Conservation (phyloP, 2,797 vertebrate species). For the Lithobates sylvaticus region DNA sequence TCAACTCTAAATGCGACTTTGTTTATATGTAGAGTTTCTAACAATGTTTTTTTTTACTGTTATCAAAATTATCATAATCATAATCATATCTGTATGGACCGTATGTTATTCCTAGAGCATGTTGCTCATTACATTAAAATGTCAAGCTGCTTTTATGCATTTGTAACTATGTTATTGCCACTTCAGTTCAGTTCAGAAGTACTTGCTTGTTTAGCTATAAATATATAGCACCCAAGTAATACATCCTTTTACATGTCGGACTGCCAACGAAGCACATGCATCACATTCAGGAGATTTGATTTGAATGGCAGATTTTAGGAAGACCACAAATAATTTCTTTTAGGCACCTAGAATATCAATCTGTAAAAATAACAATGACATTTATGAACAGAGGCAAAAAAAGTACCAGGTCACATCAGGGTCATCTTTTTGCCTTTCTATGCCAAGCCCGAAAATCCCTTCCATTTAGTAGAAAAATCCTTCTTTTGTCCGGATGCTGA, state of each 20-base stretch:
- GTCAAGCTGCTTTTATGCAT: too few relatives aligned
- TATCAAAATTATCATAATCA: too few relatives aligned
- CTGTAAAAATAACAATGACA: conserved; percentile 12
- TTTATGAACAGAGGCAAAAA: conserved; percentile 49
- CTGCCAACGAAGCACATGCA: conserved; percentile 11
- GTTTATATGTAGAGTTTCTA: too few relatives aligned
- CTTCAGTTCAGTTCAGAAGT: not conserved
- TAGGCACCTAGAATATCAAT: conserved; percentile 16
- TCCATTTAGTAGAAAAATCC: conserved; percentile 74
- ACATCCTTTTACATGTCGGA: not conserved
- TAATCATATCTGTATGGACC: too few relatives aligned
- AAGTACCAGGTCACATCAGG: conserved; percentile 63
- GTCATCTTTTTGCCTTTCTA: conserved; percentile 65
- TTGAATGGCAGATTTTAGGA: not conserved
- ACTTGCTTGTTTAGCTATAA: not conserved
- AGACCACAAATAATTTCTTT: not conserved
- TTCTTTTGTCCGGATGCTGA: conserved; percentile 66
- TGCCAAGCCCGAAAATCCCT: conserved; percentile 65
- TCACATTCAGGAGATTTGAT: conserved; percentile 17
- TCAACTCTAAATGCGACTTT: too few relatives aligned
- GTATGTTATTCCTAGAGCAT: too few relatives aligned
- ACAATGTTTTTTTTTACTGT: too few relatives aligned
- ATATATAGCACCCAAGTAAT: conserved; percentile 1
- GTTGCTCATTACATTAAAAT: too few relatives aligned
- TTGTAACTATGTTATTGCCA: not conserved